Evolutionary conservation across 2,888 invertebrate genomes (phyloP).

Genomic region (Kryphioiulus occultus): DNA sequence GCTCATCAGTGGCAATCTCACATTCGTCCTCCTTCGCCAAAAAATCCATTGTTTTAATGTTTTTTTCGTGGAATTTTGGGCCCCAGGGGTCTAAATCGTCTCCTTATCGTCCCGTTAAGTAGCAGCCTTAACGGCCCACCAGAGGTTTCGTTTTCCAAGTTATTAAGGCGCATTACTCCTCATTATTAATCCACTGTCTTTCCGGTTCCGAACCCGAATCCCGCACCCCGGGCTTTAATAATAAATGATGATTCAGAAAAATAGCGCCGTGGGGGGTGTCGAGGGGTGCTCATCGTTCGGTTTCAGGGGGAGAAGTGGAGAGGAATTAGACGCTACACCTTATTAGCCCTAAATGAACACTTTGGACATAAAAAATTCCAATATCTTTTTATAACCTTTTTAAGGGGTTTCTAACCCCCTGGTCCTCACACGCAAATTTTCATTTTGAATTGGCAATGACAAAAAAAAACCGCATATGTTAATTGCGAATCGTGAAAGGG

Average conservation of each 20-base stretch:
- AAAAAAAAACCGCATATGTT: constrained; percentile 13
- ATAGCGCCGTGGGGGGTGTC: neutral
- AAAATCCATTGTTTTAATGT: neutral
- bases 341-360: constrained; percentile 22
- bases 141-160: neutral
- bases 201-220: neutral
- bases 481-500: neutral
- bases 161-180: constrained; percentile 27
- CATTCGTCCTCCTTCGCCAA: neutral
- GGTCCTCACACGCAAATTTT: neutral
- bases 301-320: neutral
- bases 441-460: neutral
- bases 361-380: neutral
- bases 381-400: constrained; percentile 31
- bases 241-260: constrained; percentile 25
- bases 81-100: neutral
- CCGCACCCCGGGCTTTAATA: neutral
- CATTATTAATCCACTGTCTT: constrained; percentile 31
- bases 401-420: neutral
- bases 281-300: neutral
- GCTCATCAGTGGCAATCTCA: too few relatives aligned
- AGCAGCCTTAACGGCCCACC: neutral
- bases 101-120: constrained; percentile 6
- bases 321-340: constrained; percentile 25
- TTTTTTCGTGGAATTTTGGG: too few relatives aligned